These are phyloP conservation scores for Neoaliturus tenellus DNA, from an alignment of 2,888 invertebrate species.

Conservation along the genomic window DNA sequence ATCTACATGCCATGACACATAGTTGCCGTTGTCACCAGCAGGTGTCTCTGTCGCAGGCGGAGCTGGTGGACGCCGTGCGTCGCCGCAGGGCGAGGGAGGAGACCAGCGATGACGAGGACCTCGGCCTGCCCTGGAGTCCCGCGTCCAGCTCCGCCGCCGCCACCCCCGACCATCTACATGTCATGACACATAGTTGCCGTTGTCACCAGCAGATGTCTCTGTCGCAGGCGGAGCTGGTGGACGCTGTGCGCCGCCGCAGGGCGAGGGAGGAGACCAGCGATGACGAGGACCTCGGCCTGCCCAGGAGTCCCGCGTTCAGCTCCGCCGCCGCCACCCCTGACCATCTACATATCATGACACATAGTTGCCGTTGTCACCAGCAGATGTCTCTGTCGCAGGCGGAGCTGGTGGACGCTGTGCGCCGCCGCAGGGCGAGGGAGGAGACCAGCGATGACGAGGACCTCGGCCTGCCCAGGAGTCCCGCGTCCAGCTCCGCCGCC, in stretches of 20 bases:
- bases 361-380: too few relatives aligned
- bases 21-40: too few relatives aligned
- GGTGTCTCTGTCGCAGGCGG: constrained; percentile 78
- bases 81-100: constrained; percentile 78
- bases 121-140: constrained; percentile 85
- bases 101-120: constrained; percentile 83
- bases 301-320: constrained; percentile 82
- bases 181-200: too few relatives aligned
- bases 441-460: constrained; percentile 85
- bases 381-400: constrained; percentile 80
- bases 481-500: constrained; percentile 79
- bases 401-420: constrained; percentile 84
- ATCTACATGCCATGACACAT: neutral
- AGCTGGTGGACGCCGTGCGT: constrained; percentile 82
- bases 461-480: constrained; percentile 84
- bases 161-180: neutral
- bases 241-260: constrained; percentile 79
- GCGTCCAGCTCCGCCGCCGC: constrained; percentile 79
- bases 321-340: constrained; percentile 73
- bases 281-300: constrained; percentile 85
- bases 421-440: constrained; percentile 78
- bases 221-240: constrained; percentile 84
- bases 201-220: too few relatives aligned
- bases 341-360: neutral
- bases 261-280: constrained; percentile 80